Evolutionary conservation across 2,888 invertebrate genomes (phyloP), one percentile per base, ranked within the genome.

Genomic region (Salticus scenicus): DNA sequence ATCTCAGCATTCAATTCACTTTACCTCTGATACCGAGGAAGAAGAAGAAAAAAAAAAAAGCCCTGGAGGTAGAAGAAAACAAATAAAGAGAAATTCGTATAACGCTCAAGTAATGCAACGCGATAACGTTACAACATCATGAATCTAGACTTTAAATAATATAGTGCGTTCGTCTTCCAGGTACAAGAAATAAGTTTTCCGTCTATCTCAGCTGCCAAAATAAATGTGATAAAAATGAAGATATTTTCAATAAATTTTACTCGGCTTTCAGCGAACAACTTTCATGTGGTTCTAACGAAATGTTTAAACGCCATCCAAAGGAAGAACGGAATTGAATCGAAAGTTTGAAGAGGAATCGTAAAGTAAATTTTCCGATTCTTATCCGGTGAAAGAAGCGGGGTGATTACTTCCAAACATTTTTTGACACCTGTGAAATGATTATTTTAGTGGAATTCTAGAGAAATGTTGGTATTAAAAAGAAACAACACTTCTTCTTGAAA

Each of bases 201-300:
- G 51, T 41, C 37, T 77, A 64, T 69, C 66, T 51, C 27, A 57
- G 57, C 47, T 71, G 72, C 66, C 77, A 72, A 72, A 72, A 84
- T 77, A 73, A 77, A 37, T 67, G 76, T 51, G 77, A 84, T 84
- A 84, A 84, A 75, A 72, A 81, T 77, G 83, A 73, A 84, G 77
- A 63, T 71, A 66, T 71, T 72, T 64, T 30, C 73, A 72, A 77
- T 81, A 81, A 81, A 81, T 81, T 81, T 30, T 67, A 28, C 30
- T 17, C 17, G 51, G 24, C 27, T 70, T 76, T 71, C 67, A 73
- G 64, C 28, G 47, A 70, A 20, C 51, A 67, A 66, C 64, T 51
- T 51, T 57, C 64, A 57, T 27, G 42, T 64, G 67, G 67, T 37
- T 67, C 57, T 57, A 37, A 24, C 24, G 24, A 24, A 1, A 47